These are phyloP conservation scores for Steinernema scapterisci DNA, from an alignment of 2,888 invertebrate species.

Conservation along the genomic window DNA sequence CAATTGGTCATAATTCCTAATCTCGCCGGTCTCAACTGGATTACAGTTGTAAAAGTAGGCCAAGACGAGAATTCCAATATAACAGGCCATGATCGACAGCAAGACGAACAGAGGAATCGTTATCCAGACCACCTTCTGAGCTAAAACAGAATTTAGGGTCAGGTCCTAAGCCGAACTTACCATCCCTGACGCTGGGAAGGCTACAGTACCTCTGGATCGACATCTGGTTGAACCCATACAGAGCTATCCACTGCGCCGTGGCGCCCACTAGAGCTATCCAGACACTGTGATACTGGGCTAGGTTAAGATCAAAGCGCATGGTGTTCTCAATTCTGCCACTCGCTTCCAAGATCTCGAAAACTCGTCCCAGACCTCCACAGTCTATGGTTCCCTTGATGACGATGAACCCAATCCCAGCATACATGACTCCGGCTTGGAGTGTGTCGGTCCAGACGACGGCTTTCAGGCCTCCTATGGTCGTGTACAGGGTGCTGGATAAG, in stretches of 20 bases:
- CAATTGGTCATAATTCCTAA: conserved; percentile 52
- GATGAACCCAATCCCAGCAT: conserved; percentile 30
- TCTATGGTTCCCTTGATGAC: conserved; percentile 26
- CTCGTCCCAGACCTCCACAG: conserved; percentile 10
- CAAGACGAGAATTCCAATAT: conserved; percentile 53
- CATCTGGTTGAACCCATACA: conserved; percentile 19
- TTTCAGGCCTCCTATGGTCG: conserved; percentile 38
- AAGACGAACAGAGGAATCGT: conserved; percentile 51
- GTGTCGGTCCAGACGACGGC: conserved; percentile 38
- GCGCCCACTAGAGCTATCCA: not conserved
- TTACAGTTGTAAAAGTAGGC: conserved; percentile 58
- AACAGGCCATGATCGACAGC: conserved; percentile 50
- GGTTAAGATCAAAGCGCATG: not conserved
- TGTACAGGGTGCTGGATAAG: conserved; percentile 31
- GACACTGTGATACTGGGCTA: conserved; percentile 12
- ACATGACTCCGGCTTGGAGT: conserved; percentile 36
- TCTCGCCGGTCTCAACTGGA: conserved; percentile 51
- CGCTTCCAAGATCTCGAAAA: not conserved
- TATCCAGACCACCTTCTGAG: conserved; percentile 42
- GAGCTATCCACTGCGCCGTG: not conserved
- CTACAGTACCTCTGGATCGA: conserved; percentile 29
- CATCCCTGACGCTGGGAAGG: not conserved
- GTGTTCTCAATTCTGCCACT: conserved; percentile 19
- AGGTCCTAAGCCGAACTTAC: not conserved
- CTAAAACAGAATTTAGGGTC: not conserved